Conservation (phyloP, 2,797 vertebrate species). For the Potorous gilbertii region DNA sequence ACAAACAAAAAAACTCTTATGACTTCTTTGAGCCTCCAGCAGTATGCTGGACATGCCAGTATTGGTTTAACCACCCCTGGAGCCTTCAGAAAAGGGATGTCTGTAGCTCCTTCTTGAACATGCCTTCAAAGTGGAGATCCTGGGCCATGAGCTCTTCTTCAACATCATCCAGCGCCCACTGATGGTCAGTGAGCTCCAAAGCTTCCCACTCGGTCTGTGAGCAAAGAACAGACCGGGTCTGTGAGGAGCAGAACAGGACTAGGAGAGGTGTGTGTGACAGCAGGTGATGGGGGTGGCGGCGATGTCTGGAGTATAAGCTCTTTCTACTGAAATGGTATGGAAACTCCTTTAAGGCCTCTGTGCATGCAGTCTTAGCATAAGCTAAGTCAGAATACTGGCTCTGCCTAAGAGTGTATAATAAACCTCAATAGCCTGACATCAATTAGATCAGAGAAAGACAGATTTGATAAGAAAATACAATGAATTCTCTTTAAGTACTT, state of each 20-base stretch:
- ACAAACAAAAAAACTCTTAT: slow-evolving; percentile 62
- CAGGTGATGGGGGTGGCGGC: not conserved
- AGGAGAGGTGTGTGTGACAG: too few relatives aligned
- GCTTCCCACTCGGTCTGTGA: slow-evolving; percentile 98
- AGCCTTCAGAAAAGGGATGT: slow-evolving; percentile 94
- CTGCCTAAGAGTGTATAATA: not conserved
- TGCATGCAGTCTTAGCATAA: not conserved
- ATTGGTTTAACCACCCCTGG: slow-evolving; percentile 17
- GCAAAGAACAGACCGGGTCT: slow-evolving; percentile 3
- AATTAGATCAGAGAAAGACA: not conserved
- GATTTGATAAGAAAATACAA: not conserved
- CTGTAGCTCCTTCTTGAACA: slow-evolving; percentile 98
- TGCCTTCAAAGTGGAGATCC: slow-evolving; percentile 97
- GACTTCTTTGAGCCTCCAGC: slow-evolving; percentile 17
- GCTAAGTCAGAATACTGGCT: not conserved
- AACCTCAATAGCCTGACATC: not conserved
- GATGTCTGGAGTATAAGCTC: not conserved
- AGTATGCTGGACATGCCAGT: not conserved
- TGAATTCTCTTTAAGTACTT: not conserved
- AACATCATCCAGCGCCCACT: slow-evolving; percentile 97
- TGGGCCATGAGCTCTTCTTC: slow-evolving; percentile 98
- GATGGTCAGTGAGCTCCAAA: slow-evolving; percentile 97
- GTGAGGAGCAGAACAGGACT: not conserved
- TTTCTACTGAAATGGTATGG: not conserved
- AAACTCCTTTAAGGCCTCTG: not conserved